Percentiles rank a stretch among this genome's conserved stretches.
Conservation (phyloP, 2,797 vertebrate species). For the Mus caroli region DNA sequence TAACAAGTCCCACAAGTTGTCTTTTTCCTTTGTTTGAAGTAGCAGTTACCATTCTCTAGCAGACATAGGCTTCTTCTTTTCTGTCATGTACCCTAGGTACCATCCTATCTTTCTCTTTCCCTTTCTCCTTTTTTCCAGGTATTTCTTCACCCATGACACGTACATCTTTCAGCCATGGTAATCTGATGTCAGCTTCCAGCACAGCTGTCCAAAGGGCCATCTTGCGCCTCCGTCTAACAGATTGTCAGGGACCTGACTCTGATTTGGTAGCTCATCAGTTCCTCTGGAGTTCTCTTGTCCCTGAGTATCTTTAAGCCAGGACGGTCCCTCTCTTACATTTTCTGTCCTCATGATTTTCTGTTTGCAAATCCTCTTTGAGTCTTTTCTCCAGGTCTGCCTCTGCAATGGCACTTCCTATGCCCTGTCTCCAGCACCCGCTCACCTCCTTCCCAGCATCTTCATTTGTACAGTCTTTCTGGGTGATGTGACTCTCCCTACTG, state of each 20-base stretch:
- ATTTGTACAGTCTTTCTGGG: not conserved
- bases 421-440: not conserved
- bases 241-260: not conserved
- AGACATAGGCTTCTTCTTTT: not conserved
- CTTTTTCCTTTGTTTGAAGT: not conserved
- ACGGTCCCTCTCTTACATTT: not conserved
- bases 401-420: not conserved
- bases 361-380: not conserved
- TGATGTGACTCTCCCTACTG: not conserved
- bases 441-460: not conserved
- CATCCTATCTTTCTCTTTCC: not conserved
- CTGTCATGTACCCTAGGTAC: too few species aligned
- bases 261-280: not conserved
- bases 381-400: not conserved
- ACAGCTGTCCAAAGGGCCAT: not conserved
- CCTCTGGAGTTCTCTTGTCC: not conserved
- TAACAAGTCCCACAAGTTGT: too few species aligned
- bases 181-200: not conserved
- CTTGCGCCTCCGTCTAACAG: not conserved
- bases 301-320: not conserved
- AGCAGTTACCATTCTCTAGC: too few species aligned
- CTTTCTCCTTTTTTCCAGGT: not conserved
- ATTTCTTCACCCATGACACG: not conserved
- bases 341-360: rapidly evolving
- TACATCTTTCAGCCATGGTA: not conserved